phyloP scores from a whole-genome alignment of 2,888 invertebrate genomes.

The Itoplectis maculator region DNA sequence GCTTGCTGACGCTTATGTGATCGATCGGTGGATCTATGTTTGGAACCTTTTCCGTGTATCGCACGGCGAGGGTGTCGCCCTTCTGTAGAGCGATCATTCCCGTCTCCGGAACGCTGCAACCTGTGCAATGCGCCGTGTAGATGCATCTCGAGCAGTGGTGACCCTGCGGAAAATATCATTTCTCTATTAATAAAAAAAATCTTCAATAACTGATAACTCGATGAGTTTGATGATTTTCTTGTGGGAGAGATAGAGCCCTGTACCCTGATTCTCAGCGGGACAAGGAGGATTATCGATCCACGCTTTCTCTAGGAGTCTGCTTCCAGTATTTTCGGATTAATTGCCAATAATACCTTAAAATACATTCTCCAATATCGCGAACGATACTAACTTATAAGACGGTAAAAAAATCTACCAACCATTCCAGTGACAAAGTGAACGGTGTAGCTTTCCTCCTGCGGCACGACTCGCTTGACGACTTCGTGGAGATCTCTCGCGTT shows the following conservation, averaged over 20 bases:
- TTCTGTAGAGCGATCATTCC: conserved; percentile 85
- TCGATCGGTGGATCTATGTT: conserved; percentile 83
- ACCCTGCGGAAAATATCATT: conserved; percentile 83
- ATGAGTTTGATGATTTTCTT: conserved; percentile 27
- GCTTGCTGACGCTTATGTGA: conserved; percentile 85
- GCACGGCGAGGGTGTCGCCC: conserved; percentile 86
- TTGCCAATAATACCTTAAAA: conserved; percentile 69
- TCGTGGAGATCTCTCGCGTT: conserved; percentile 85
- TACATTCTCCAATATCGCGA: conserved; percentile 65
- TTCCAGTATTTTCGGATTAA: conserved; percentile 66
- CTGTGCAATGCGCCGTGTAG: conserved; percentile 86
- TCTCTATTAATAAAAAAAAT: too few relatives aligned
- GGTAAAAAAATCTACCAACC: conserved; percentile 81
- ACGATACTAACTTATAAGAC: not conserved
- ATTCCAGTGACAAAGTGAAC: conserved; percentile 87
- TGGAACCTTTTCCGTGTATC: conserved; percentile 83
- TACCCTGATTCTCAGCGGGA: conserved; percentile 65
- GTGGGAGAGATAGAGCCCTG: conserved; percentile 73
- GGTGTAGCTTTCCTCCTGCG: conserved; percentile 84
- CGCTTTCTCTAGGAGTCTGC: conserved; percentile 75
- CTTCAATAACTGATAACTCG: too few relatives aligned
- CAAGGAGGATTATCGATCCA: conserved; percentile 74
- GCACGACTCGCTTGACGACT: conserved; percentile 84
- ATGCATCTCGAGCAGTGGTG: conserved; percentile 87
- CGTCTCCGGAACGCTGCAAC: conserved; percentile 85